phyloP scores from a whole-genome alignment of 2,888 invertebrate genomes.

The Trichacis sp. region DNA sequence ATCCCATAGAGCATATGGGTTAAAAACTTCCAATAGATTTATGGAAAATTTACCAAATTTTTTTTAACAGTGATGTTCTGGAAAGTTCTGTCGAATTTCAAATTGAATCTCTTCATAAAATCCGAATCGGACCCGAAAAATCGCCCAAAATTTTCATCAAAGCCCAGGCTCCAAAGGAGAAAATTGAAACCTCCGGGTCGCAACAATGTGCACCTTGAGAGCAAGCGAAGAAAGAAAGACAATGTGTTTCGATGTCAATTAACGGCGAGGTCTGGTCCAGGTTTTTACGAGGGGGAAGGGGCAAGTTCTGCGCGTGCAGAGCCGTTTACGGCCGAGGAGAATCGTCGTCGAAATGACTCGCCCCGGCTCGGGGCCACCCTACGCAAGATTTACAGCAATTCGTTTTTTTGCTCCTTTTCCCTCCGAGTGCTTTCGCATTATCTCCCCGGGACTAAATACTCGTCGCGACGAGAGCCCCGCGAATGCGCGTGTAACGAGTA shows the following conservation, averaged over 20 bases:
- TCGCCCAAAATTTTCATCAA: no score
- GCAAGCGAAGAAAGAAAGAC: conserved; percentile 46
- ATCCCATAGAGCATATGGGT: no score
- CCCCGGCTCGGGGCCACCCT: not conserved
- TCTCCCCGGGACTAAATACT: conserved; percentile 58
- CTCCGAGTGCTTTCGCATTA: conserved; percentile 60
- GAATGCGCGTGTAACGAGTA: conserved; percentile 44
- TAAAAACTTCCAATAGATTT: no score
- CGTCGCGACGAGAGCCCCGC: conserved; percentile 19
- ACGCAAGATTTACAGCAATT: conserved; percentile 59
- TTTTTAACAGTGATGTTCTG: no score
- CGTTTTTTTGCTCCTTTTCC: conserved; percentile 54
- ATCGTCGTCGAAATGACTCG: conserved; percentile 53
- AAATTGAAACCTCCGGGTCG: conserved; percentile 3
- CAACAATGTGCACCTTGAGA: conserved; percentile 13
- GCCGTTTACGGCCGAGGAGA: conserved; percentile 59
- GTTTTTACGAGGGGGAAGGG: conserved; percentile 48
- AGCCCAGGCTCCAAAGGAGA: conserved; percentile 9
- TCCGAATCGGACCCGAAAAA: no score
- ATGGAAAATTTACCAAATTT: no score
- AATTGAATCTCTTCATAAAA: no score
- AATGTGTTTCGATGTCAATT: conserved; percentile 64
- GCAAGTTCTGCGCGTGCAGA: conserved; percentile 33
- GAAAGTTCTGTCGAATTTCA: no score
- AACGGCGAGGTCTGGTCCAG: conserved; percentile 40